Conservation (phyloP, 2,888 invertebrate species). For the Nomada lathburiana region DNA sequence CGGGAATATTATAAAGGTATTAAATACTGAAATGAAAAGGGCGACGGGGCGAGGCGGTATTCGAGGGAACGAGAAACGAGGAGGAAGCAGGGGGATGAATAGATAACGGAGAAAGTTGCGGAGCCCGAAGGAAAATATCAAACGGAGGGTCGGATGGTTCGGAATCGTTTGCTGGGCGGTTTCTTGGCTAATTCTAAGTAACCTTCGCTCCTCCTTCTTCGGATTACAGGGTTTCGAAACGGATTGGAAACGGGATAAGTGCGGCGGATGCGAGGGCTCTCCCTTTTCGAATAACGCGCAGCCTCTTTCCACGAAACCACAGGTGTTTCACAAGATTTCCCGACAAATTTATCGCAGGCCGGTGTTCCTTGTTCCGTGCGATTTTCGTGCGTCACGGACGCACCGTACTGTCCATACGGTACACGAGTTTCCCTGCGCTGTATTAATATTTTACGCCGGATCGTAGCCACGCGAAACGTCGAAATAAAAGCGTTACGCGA, state of each 20-base stretch:
- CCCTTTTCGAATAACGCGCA: conserved; percentile 62
- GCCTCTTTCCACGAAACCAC: conserved; percentile 33
- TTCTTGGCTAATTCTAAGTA: conserved; percentile 70
- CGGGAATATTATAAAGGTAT: not conserved
- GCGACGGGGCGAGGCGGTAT: not conserved
- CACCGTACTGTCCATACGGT: conserved; percentile 17
- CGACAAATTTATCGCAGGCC: conserved; percentile 40
- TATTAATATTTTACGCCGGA: not conserved
- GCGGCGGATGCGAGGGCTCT: conserved; percentile 37
- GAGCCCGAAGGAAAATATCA: not conserved
- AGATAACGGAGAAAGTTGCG: conserved; percentile 1
- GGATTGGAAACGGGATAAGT: conserved; percentile 62
- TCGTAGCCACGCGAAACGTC: not conserved
- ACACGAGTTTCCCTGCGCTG: too few relatives aligned
- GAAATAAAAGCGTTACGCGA: conserved; percentile 14
- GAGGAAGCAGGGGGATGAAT: not conserved
- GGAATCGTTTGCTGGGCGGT: conserved; percentile 64
- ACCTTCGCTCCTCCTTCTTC: conserved; percentile 37
- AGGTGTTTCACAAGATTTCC: conserved; percentile 49
- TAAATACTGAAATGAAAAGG: conserved; percentile 4
- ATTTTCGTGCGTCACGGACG: conserved; percentile 38
- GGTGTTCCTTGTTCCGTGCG: not conserved
- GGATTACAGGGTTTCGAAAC: conserved; percentile 47
- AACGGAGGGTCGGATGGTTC: conserved; percentile 33
- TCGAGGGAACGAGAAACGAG: not conserved